A percentile compares a stretch with the other conserved stretches of the same genome.
Conservation (phyloP, 2,797 vertebrate genomes). For the Micromesistius poutassou region DNA sequence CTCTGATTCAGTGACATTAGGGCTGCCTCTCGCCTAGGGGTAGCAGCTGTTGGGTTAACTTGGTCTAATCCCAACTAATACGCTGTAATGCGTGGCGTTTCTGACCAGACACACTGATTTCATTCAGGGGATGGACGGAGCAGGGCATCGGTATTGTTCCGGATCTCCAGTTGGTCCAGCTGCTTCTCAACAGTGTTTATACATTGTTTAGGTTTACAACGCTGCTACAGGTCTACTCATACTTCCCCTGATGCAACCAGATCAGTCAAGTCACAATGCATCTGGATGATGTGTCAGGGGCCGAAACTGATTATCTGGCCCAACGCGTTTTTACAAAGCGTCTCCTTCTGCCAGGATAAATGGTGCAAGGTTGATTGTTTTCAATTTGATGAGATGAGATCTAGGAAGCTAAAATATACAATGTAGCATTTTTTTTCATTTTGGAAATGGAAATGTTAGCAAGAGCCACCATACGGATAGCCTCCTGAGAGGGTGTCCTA, state of each 20-base stretch:
- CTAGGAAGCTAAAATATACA: not conserved
- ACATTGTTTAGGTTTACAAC: not conserved
- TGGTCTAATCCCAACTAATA: constrained; percentile 62
- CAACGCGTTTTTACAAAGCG: not conserved
- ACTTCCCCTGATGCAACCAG: not conserved
- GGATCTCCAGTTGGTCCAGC: constrained; percentile 22
- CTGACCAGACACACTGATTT: constrained; percentile 45
- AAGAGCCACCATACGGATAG: not conserved
- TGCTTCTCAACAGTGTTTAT: constrained; percentile 5
- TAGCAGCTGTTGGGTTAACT: constrained; percentile 55
- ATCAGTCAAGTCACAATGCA: not conserved
- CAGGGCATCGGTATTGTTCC: constrained; percentile 14
- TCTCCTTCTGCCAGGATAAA: not conserved
- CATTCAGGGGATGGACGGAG: constrained; percentile 32
- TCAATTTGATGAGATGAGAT: not conserved
- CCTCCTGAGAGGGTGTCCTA: not conserved
- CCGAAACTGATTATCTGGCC: no score
- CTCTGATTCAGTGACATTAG: constrained; percentile 41
- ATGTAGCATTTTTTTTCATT: not conserved
- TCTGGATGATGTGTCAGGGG: not conserved
- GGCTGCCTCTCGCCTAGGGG: constrained; percentile 34
- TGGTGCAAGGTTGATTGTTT: not conserved
- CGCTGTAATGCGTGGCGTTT: constrained; percentile 46
- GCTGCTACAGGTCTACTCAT: not conserved
- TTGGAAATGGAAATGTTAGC: not conserved